Conservation (phyloP, 2,888 invertebrate species). For the Gastracanthus pulcherrimus region DNA sequence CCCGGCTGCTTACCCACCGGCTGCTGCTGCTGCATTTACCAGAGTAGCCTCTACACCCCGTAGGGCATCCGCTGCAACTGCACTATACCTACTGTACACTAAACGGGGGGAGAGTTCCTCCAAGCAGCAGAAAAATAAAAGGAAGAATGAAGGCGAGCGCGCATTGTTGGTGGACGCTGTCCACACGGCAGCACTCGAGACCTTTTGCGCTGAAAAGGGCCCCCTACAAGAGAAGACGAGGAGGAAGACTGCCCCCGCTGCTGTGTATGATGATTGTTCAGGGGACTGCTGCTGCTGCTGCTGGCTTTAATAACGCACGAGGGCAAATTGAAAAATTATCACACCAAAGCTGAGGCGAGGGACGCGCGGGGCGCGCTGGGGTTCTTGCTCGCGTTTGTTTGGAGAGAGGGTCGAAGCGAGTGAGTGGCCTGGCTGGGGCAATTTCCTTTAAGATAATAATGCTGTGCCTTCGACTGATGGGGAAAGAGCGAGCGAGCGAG, state of each 20-base stretch:
- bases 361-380: conserved; percentile 35
- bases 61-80: conserved; percentile 9
- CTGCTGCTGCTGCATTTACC: conserved; percentile 9
- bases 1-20: conserved; percentile 58
- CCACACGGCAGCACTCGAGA: conserved; percentile 49
- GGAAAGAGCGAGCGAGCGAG: too few relatives aligned
- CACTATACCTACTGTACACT: background rate
- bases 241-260: conserved; percentile 3
- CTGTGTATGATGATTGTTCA: too few relatives aligned
- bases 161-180: conserved; percentile 39
- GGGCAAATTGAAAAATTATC: conserved; percentile 77
- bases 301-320: conserved; percentile 73
- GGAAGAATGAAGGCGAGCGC: background rate
- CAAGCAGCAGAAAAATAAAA: too few relatives aligned
- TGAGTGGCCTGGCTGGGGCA: conserved; percentile 40
- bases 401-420: conserved; percentile 49
- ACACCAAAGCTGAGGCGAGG: conserved; percentile 66
- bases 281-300: too few relatives aligned
- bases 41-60: too few relatives aligned
- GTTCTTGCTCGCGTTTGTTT: too few relatives aligned
- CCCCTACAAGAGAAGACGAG: conserved; percentile 34
- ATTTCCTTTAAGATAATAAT: conserved; percentile 66
- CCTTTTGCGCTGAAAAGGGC: conserved; percentile 38
- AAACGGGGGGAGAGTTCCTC: too few relatives aligned
- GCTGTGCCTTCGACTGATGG: background rate